These are phyloP conservation scores for Smutsia gigantea DNA, from an alignment of 2,797 vertebrate species.

Conservation along the genomic window DNA sequence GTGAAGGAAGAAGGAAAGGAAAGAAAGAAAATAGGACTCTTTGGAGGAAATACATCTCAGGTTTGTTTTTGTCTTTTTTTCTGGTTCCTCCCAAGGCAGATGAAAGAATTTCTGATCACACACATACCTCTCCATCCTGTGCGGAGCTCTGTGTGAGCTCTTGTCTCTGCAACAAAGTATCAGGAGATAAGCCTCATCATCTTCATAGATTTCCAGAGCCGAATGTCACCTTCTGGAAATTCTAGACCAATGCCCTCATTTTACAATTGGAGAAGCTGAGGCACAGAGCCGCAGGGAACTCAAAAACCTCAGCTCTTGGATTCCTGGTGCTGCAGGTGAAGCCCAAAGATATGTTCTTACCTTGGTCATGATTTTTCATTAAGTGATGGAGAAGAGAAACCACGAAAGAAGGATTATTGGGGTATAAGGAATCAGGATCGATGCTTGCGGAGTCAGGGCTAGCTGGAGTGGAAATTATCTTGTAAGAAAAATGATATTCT, in stretches of 20 bases:
- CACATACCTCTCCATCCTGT: not conserved
- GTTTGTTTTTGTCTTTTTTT: slow-evolving; percentile 17
- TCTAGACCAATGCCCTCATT: not conserved
- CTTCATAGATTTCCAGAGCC: not conserved
- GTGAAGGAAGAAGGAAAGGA: not conserved
- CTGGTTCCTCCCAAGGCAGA: not conserved
- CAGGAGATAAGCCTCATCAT: not conserved
- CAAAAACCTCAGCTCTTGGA: not conserved
- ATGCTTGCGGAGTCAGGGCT: not conserved
- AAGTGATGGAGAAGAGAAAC: not conserved
- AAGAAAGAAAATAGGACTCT: not conserved
- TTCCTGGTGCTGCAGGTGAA: not conserved
- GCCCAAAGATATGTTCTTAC: not conserved
- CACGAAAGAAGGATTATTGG: not conserved
- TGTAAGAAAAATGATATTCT: slow-evolving; percentile 36
- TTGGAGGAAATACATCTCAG: not conserved
- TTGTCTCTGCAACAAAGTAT: not conserved
- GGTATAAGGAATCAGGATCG: not conserved
- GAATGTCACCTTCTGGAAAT: not conserved
- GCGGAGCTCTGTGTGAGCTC: not conserved
- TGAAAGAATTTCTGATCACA: not conserved
- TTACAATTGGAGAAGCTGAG: not conserved
- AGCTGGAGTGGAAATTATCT: not conserved
- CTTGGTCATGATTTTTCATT: not conserved
- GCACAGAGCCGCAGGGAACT: not conserved